These are phyloP conservation scores for Acleris laterana DNA, from an alignment of 2,888 invertebrate genomes.

Conservation along the genomic window DNA sequence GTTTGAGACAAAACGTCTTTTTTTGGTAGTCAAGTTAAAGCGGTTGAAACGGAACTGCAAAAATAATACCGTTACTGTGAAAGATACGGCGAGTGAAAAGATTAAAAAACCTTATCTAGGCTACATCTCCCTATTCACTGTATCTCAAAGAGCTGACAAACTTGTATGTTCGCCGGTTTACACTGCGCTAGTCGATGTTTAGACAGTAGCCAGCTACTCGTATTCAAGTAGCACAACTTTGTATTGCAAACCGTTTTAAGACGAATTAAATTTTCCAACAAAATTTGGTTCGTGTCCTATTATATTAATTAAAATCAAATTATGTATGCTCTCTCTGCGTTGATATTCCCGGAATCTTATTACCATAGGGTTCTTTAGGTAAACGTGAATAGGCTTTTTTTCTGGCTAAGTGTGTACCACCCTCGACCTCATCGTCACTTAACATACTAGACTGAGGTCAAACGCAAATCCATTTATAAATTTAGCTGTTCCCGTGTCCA, in stretches of 20 bases:
- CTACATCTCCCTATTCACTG: constrained; percentile 52
- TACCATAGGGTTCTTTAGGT: no score
- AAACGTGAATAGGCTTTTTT: no score
- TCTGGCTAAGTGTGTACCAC: no score
- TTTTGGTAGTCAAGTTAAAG: neutral
- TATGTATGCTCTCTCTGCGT: no score
- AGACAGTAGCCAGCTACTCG: neutral
- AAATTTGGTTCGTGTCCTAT: no score
- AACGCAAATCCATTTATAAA: no score
- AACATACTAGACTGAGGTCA: no score
- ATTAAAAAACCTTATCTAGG: constrained; percentile 58
- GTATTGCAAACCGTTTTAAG: neutral
- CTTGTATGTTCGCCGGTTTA: constrained; percentile 9
- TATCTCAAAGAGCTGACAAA: constrained; percentile 17
- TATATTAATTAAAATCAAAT: no score
- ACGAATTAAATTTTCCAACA: no score
- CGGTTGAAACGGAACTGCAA: neutral
- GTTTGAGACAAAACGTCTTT: neutral
- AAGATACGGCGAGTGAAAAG: constrained; percentile 21
- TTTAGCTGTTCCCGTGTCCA: no score
- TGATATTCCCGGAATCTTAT: no score
- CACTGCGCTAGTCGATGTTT: neutral
- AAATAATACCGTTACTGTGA: constrained; percentile 15
- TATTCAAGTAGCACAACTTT: neutral
- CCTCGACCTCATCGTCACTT: no score